phyloP scores from a whole-genome alignment of 2,113 vertebrate genomes.

The Alouatta palliata region DNA sequence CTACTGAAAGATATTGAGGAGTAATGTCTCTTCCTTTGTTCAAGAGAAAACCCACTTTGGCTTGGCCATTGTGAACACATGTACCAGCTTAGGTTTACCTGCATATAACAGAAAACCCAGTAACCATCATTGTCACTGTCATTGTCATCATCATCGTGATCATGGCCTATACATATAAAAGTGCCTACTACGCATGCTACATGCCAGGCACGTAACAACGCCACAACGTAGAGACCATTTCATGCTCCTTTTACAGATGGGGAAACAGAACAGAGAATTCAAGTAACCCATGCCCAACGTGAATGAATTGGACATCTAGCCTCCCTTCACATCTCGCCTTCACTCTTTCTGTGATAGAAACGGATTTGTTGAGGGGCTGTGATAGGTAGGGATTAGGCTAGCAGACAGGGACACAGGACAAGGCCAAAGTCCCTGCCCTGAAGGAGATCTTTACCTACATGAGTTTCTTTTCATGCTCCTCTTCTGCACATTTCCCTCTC shows the following conservation, averaged over 20 bases:
- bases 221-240: not conserved
- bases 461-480: fast-evolving
- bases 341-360: not conserved
- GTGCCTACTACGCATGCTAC: too few relatives aligned
- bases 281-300: not conserved
- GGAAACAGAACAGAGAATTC: not conserved
- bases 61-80: not conserved
- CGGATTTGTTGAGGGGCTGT: not conserved
- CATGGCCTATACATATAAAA: not conserved
- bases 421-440: fast-evolving
- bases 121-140: not conserved
- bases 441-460: fast-evolving
- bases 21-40: not conserved
- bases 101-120: not conserved
- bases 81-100: not conserved
- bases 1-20: not conserved
- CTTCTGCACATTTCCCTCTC: fast-evolving
- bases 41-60: not conserved
- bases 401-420: fast-evolving
- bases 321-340: not conserved
- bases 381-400: too few relatives aligned
- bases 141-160: too few relatives aligned
- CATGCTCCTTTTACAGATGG: not conserved
- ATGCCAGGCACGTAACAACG: too few relatives aligned
- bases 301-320: too few relatives aligned